Evolutionary conservation across 2,888 invertebrate species (phyloP).

Genomic region (Megastigmus dorsalis): DNA sequence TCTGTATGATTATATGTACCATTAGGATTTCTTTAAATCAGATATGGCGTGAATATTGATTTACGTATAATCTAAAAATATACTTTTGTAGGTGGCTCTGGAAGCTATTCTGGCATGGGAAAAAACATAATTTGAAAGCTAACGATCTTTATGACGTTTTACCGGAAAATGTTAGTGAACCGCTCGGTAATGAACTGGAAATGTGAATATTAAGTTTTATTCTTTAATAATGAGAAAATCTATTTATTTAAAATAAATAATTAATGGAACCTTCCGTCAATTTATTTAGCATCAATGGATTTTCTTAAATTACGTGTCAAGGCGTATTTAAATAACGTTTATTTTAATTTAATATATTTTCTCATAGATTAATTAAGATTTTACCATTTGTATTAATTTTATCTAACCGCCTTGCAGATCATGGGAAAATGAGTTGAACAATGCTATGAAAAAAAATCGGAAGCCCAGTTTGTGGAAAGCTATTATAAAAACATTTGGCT

Average conservation of each 20-base stretch:
- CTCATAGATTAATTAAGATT: neutral
- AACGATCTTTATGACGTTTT: conserved; percentile 81
- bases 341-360: too few relatives aligned
- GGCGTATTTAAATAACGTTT: neutral
- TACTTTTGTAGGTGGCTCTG: conserved; percentile 79
- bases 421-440: conserved; percentile 79
- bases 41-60: too few relatives aligned
- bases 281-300: too few relatives aligned
- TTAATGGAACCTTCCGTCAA: too few relatives aligned
- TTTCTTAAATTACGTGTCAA: too few relatives aligned
- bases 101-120: conserved; percentile 79
- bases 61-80: neutral
- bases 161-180: conserved; percentile 78
- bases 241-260: too few relatives aligned
- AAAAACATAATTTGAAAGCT: conserved; percentile 78
- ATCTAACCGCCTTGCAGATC: conserved; percentile 69
- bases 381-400: conserved; percentile 4
- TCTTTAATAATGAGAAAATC: neutral
- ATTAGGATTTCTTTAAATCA: neutral
- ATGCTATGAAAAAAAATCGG: conserved; percentile 74
- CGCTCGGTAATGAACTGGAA: conserved; percentile 81
- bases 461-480: conserved; percentile 79
- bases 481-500: conserved; percentile 78
- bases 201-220: conserved; percentile 60
- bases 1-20: neutral